phyloP scores from a whole-genome alignment of 37 sponge, comb jelly and placozoan species.

The Halisarca cf. caerulea region DNA sequence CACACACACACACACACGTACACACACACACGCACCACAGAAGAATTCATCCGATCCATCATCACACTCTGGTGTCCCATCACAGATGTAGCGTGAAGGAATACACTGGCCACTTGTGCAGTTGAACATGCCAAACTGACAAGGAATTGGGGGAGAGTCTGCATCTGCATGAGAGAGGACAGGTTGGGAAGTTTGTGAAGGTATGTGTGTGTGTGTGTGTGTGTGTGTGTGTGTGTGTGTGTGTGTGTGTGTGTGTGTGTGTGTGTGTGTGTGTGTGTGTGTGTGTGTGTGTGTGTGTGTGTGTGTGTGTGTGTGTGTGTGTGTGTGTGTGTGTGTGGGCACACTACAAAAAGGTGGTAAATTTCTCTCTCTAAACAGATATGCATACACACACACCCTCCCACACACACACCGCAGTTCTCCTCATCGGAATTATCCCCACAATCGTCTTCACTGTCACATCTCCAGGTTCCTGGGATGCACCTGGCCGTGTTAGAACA shows the following conservation, averaged over 20 bases:
- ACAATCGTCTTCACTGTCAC: constrained; percentile 27
- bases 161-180: neutral
- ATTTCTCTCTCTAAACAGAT: too few species aligned
- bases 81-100: constrained; percentile 21
- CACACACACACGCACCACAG: constrained; percentile 16
- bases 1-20: constrained; percentile 17
- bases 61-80: constrained; percentile 35
- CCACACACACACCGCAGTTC: too few species aligned
- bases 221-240: constrained; percentile 26
- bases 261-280: constrained; percentile 17
- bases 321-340: neutral
- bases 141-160: neutral
- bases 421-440: constrained; percentile 14
- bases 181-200: neutral
- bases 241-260: constrained; percentile 7
- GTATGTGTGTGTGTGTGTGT: constrained; percentile 17
- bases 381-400: too few species aligned
- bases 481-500: neutral
- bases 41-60: constrained; percentile 56
- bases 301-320: constrained; percentile 29
- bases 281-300: constrained; percentile 11
- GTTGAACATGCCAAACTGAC: constrained; percentile 41
- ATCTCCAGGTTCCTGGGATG: neutral
- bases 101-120: constrained; percentile 50
- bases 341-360: too few species aligned